Evolutionary conservation across 2,113 vertebrate genomes (phyloP).

Genomic region (Sceloporus undulatus): DNA sequence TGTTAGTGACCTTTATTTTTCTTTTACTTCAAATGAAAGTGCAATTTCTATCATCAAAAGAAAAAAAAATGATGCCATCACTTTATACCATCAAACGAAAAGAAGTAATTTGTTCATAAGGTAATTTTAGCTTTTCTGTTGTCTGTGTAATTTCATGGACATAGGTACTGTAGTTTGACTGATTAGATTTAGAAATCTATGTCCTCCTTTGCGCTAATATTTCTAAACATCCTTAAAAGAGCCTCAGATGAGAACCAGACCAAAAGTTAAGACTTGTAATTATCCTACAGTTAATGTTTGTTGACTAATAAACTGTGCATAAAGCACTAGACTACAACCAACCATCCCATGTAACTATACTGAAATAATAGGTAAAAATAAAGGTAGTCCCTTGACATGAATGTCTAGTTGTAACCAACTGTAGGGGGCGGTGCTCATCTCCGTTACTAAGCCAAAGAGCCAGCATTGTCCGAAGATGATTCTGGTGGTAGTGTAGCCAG

Average conservation of each 20-base stretch:
- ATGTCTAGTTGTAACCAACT: too few species aligned
- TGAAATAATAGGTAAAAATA: too few species aligned
- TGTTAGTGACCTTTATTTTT: constrained; percentile 16
- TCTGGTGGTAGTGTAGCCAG: too few species aligned
- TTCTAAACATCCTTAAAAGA: constrained; percentile 41
- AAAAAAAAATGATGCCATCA: background rate
- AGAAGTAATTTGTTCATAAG: background rate
- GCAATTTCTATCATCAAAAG: background rate
- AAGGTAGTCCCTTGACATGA: too few species aligned
- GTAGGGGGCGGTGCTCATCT: too few species aligned
- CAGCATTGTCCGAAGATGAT: too few species aligned
- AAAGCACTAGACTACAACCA: too few species aligned
- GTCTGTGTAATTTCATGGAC: constrained; percentile 7
- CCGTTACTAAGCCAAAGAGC: too few species aligned
- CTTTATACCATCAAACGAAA: background rate
- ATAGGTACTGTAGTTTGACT: constrained; percentile 10
- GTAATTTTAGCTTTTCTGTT: constrained; percentile 26
- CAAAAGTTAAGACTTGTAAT: background rate
- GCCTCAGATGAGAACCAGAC: background rate
- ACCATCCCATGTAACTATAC: too few species aligned
- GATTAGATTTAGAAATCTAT: constrained; percentile 37
- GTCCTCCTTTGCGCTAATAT: constrained; percentile 27
- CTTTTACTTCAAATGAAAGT: constrained; percentile 2
- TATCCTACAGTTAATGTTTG: background rate
- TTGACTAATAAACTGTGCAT: background rate